phyloP scores from a whole-genome alignment of 2,888 invertebrate species.

The Agonopterix heracliana region DNA sequence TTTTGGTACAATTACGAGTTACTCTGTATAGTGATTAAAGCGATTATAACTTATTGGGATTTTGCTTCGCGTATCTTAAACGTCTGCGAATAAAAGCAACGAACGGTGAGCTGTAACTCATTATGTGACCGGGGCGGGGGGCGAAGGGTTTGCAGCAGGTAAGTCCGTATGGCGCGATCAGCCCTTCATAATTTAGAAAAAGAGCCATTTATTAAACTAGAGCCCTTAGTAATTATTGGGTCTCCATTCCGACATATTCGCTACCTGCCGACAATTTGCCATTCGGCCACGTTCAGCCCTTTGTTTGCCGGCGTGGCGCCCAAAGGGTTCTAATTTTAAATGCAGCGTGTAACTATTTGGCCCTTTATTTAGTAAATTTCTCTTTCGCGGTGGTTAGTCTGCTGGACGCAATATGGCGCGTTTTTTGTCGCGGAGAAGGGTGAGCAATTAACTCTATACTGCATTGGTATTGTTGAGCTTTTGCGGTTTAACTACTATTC shows the following conservation, averaged over 20 bases:
- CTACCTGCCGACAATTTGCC: conserved; percentile 75
- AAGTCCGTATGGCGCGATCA: conserved; percentile 71
- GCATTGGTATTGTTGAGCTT: conserved; percentile 51
- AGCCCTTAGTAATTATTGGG: conserved; percentile 69
- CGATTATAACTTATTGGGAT: too few species aligned
- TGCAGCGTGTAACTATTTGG: conserved; percentile 71
- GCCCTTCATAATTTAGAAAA: conserved; percentile 72
- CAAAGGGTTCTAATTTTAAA: conserved; percentile 76
- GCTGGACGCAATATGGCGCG: conserved; percentile 72
- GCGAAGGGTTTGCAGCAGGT: conserved; percentile 69
- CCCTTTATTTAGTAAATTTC: conserved; percentile 70
- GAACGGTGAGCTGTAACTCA: conserved; percentile 48
- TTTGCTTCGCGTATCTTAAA: too few species aligned
- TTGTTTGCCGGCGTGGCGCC: conserved; percentile 76
- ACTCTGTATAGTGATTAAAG: too few species aligned
- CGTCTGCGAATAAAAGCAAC: conserved; percentile 19
- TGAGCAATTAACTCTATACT: conserved; percentile 67
- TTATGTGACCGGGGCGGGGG: conserved; percentile 28
- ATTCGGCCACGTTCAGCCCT: conserved; percentile 70
- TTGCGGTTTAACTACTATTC: conserved; percentile 58
- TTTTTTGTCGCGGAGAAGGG: conserved; percentile 58
- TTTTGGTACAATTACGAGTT: too few species aligned
- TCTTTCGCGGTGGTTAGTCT: conserved; percentile 70
- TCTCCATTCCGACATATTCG: conserved; percentile 68
- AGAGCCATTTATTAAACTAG: conserved; percentile 73